These are phyloP conservation scores for Strigamia transsilvanica DNA, from an alignment of 2,888 invertebrate species.

Conservation along the genomic window DNA sequence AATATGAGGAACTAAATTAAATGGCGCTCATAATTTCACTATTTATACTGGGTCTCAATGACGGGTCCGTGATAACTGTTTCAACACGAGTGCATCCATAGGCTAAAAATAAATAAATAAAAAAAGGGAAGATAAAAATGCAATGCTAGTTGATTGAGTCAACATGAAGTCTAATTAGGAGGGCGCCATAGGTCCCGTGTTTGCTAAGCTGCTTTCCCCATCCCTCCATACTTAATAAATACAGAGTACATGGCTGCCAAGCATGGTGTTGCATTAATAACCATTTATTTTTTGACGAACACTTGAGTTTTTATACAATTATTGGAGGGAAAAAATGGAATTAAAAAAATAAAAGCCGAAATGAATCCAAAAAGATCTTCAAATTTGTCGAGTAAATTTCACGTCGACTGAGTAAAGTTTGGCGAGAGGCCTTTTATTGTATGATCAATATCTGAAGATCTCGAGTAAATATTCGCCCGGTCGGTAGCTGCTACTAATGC, in stretches of 20 bases:
- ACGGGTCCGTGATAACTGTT: no score
- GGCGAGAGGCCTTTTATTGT: slow-evolving; percentile 54
- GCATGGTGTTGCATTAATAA: not conserved
- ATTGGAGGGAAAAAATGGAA: not conserved
- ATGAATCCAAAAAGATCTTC: not conserved
- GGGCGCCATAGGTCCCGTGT: not conserved
- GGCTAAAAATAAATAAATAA: not conserved
- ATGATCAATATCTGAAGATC: slow-evolving; percentile 57
- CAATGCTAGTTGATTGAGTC: not conserved
- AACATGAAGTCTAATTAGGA: not conserved
- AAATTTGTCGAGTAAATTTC: slow-evolving; percentile 40
- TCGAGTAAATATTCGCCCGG: slow-evolving; percentile 55
- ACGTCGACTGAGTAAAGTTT: slow-evolving; percentile 31
- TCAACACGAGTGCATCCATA: not conserved
- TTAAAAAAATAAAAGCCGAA: no score
- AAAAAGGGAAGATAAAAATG: not conserved
- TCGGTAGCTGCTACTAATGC: slow-evolving; percentile 41
- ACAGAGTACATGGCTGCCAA: not conserved
- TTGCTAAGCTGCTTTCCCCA: not conserved
- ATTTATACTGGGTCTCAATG: no score
- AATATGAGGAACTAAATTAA: no score
- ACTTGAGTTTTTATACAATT: not conserved
- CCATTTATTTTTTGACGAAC: not conserved
- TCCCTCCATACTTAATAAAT: not conserved
- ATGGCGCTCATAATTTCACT: no score